phyloP scores from a whole-genome alignment of 2,113 vertebrate species.

The Onychorhynchus coronatus region DNA sequence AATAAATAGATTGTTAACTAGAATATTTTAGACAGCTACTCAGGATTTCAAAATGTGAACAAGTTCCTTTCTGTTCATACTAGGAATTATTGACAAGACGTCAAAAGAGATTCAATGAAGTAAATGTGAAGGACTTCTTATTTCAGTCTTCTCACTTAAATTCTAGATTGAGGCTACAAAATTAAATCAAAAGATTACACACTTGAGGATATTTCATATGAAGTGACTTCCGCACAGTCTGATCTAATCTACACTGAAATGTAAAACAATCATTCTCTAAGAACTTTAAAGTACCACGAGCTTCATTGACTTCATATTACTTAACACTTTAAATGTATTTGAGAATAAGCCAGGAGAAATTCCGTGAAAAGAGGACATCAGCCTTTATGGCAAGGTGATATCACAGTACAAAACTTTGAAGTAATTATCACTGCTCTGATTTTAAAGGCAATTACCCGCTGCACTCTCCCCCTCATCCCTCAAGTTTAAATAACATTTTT shows the following conservation, averaged over 20 bases:
- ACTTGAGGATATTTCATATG: not conserved
- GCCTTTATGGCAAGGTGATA: not conserved
- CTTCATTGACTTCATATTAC: not conserved
- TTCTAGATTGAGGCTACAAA: slow-evolving; percentile 11
- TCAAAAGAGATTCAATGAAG: not conserved
- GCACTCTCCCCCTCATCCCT: not conserved
- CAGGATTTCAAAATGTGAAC: not conserved
- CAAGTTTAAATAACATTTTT: slow-evolving; percentile 5
- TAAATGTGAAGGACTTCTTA: not conserved
- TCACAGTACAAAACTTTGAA: not conserved
- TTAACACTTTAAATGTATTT: not conserved
- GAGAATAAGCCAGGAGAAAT: not conserved
- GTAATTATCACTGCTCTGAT: not conserved
- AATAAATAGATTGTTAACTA: not conserved
- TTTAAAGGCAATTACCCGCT: not conserved
- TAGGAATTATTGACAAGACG: slow-evolving; percentile 1
- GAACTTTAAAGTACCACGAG: not conserved
- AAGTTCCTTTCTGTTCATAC: not conserved
- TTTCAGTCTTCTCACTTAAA: not conserved
- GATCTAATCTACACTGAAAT: slow-evolving; percentile 23
- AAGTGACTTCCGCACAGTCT: not conserved
- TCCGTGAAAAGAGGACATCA: not conserved
- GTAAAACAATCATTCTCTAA: not conserved
- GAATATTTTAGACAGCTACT: not conserved
- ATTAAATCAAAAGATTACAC: slow-evolving; percentile 47